Base-by-base conservation (phyloP, 2,113 vertebrate genomes). In the Glaucidium brasilianum region DNA sequence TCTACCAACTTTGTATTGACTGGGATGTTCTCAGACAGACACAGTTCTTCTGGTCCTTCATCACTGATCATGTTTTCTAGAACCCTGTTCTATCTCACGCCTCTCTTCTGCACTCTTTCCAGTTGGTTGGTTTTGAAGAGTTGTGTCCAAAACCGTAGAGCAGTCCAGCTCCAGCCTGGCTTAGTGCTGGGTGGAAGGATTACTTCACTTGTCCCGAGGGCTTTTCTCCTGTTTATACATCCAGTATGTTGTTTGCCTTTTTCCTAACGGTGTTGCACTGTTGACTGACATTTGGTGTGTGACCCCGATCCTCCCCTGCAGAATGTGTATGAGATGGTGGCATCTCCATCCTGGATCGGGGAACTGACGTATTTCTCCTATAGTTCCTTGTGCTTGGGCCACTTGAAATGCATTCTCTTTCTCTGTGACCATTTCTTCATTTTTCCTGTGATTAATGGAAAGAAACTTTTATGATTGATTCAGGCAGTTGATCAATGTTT, bases 171-270 rank as follows among this genome's bases (percentile, higher is more conserved):
- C 43, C 8, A 25, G 35, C 67, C 58, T 69, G 27, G 56, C 41
- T 67, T 67, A 59, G 26, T 47, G 16, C 56, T 75, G 49, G n/a
- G 43, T 78, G 53, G 59, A 92, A 78, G 56, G 27, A 78, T 89
- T 89, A 82, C 43, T 72, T 87, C 62, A 79, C 39, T 82, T 20
- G 2, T 64, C 62, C 62, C 0, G 2, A 79, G 58, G 53, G 53
- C 7, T 96, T 64, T 87, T 64, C 73, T 95, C 35, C 52, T 91
- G 60, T 92, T 95, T 60, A 56, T 75, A 71, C 4, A 71, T 49
- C 23, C 81, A 92, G 68, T 15, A 27, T 0, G 1, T 52, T 89
- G 66, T 82, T 92, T 96, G 73, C 52, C 64, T 85, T 92, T 97
- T 92, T 75, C 81, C 67, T 85, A 64, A 78, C 0, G 7, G 21